Base-by-base conservation (phyloP, 2,113 vertebrate genomes). In the Conger conger region DNA sequence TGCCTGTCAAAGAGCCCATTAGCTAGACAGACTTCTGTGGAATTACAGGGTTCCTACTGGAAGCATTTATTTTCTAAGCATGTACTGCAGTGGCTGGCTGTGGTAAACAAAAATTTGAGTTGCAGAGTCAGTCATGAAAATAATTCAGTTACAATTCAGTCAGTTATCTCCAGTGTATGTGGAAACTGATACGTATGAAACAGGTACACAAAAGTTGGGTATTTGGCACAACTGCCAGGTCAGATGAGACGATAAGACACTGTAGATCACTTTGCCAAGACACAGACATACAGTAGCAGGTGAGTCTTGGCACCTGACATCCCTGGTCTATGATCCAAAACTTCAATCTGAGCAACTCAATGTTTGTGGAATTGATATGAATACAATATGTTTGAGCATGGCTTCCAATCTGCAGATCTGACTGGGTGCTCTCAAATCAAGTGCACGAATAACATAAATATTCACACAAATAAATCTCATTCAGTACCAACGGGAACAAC, bases 111-210 rank as follows among this genome's bases (percentile, higher is more conserved):
- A 36, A 11, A 33, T 13, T 33, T 20, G 57, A 73, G 68, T 33
- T 30, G 6, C n/a, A 13, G 23, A 73, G 27, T 73, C 9, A 13
- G 9, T 54, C 17, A 82, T 81, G 45, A 35, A 82, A 82, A 82
- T 4, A 82, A 57, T 53, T 9, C 4, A n/a, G n/a, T n/a, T n/a
- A n/a, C n/a, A n/a, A n/a, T n/a, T n/a, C n/a, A n/a, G 1, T 11
- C 42, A 33, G 27, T 35, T 36, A 2, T 30, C 27, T 54, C 1
- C 37, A 77, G 68, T 57, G 68, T 86, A 54, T 15, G 85, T 76
- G 73, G 82, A 79, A 88, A 57, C 83, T 82, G 82, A 53, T 42
- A 79, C 80, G 30, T 50, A 36, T 82, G 78, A 53, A 40, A 20
- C 82, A 86, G 42, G 79, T 45, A 15, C 82, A 86, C 63, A 80